A percentile compares a stretch with the other conserved stretches of the same genome.
phyloP scores from a whole-genome alignment of 2,113 vertebrate species.

The Athene cunicularia region DNA sequence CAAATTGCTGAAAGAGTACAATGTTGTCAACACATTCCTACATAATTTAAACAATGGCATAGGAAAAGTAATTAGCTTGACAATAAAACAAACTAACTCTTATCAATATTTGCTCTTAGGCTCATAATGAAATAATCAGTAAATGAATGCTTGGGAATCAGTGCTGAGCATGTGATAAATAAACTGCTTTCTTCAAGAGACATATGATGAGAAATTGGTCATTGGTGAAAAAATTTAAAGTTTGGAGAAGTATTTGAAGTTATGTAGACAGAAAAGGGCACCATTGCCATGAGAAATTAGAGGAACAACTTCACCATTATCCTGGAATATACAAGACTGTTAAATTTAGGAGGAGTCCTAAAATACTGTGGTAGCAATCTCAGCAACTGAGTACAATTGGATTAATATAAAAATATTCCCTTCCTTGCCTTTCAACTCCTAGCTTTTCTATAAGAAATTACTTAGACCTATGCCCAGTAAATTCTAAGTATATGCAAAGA shows the following conservation, averaged over 20 bases:
- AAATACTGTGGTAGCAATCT: background rate
- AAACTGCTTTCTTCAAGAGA: background rate
- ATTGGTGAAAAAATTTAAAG: background rate
- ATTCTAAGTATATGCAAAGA: background rate
- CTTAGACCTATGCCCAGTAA: background rate
- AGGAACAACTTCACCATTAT: background rate
- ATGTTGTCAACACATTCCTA: background rate
- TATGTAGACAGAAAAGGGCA: background rate
- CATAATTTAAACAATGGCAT: background rate
- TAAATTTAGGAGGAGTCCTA: background rate
- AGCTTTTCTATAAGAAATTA: conserved; percentile 26
- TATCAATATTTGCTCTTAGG: conserved; percentile 1
- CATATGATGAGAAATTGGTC: background rate
- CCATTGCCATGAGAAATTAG: background rate
- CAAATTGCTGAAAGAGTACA: background rate
- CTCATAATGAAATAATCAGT: conserved; percentile 31
- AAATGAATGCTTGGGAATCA: background rate
- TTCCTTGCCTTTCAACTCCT: background rate
- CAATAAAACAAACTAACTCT: background rate
- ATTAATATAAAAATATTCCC: conserved; percentile 13
- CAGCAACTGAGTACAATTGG: conserved; percentile 10
- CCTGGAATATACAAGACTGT: background rate
- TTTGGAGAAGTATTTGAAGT: background rate
- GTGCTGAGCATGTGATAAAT: background rate
- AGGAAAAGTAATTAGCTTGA: conserved; percentile 35